Evolutionary conservation across 2,888 invertebrate species (phyloP).

Genomic region (Epistrophella euchroma): DNA sequence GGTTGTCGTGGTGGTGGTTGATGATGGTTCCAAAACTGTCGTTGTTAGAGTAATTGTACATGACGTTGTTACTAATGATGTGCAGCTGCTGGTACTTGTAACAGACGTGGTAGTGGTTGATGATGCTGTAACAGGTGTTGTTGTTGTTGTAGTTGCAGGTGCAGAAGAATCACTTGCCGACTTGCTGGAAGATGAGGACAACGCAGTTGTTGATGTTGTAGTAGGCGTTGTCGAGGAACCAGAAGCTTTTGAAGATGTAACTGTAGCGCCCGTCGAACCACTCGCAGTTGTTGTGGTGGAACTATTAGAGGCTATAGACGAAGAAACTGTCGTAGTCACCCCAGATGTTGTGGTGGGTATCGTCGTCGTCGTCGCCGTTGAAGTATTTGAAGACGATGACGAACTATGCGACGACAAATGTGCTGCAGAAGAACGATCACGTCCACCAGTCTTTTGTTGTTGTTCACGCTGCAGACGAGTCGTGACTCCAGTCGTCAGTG

Average conservation of each 20-base stretch:
- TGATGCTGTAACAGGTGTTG: constrained; percentile 67
- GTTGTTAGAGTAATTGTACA: constrained; percentile 75
- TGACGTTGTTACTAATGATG: constrained; percentile 70
- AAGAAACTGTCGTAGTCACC: constrained; percentile 73
- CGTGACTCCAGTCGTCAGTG: constrained; percentile 92
- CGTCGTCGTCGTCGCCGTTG: constrained; percentile 77
- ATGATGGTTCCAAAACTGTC: constrained; percentile 78
- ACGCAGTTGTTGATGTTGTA: constrained; percentile 46
- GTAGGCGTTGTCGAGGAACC: constrained; percentile 59
- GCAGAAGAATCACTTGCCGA: constrained; percentile 60
- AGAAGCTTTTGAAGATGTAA: constrained; percentile 57
- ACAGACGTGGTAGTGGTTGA: constrained; percentile 66
- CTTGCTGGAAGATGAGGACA: constrained; percentile 54
- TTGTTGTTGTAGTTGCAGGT: constrained; percentile 77
- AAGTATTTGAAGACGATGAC: constrained; percentile 76
- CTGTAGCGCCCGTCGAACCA: constrained; percentile 75
- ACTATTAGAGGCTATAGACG: constrained; percentile 73
- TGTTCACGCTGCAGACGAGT: constrained; percentile 93
- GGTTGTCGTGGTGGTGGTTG: constrained; percentile 36
- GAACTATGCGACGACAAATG: constrained; percentile 77
- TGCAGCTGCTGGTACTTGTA: constrained; percentile 56
- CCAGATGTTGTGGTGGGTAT: constrained; percentile 77
- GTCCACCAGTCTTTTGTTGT: constrained; percentile 87
- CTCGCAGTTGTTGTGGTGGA: constrained; percentile 49
- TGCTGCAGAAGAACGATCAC: constrained; percentile 81